Conservation (phyloP, 2,797 vertebrate genomes). For the Etheostoma perlongum region DNA sequence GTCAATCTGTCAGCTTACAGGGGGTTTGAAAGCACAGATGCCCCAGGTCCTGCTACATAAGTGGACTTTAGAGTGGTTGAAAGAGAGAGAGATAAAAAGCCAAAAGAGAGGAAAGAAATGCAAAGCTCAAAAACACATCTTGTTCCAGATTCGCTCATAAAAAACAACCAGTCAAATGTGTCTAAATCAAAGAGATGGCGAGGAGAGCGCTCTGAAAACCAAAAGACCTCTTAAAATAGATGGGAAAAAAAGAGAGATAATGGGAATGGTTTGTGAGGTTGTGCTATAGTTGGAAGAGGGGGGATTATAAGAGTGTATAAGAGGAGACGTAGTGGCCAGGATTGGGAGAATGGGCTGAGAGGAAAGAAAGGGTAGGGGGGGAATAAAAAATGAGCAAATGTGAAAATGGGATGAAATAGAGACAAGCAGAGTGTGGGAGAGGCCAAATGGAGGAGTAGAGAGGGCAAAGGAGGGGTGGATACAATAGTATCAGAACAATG, state of each 20-base stretch:
- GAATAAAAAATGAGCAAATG: constrained; percentile 22
- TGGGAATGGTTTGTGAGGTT: constrained; percentile 18
- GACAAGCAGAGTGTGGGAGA: constrained; percentile 17
- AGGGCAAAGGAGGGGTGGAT: background rate
- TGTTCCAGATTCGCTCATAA: constrained; percentile 62
- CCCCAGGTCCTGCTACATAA: constrained; percentile 63
- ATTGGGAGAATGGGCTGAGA: constrained; percentile 12
- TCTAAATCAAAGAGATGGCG: constrained; percentile 60
- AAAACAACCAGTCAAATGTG: constrained; percentile 33
- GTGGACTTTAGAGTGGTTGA: constrained; percentile 59
- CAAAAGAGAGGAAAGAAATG: constrained; percentile 57
- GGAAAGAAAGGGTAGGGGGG: background rate
- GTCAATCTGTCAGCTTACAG: constrained; percentile 57
- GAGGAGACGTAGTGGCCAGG: constrained; percentile 18
- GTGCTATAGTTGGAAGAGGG: constrained; percentile 29
- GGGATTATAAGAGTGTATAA: constrained; percentile 13
- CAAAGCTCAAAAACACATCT: constrained; percentile 58
- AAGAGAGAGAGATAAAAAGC: constrained; percentile 11
- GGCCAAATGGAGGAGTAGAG: constrained; percentile 22
- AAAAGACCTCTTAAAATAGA: constrained; percentile 23
- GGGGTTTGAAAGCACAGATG: constrained; percentile 58
- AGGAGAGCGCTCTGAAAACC: constrained; percentile 29
- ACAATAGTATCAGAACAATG: constrained; percentile 28
- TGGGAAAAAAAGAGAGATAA: constrained; percentile 16
- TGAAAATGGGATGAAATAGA: constrained; percentile 27